Evolutionary conservation across 2,888 invertebrate species (phyloP), one percentile per base, ranked within the genome.

Genomic region (Nomada lathburiana): DNA sequence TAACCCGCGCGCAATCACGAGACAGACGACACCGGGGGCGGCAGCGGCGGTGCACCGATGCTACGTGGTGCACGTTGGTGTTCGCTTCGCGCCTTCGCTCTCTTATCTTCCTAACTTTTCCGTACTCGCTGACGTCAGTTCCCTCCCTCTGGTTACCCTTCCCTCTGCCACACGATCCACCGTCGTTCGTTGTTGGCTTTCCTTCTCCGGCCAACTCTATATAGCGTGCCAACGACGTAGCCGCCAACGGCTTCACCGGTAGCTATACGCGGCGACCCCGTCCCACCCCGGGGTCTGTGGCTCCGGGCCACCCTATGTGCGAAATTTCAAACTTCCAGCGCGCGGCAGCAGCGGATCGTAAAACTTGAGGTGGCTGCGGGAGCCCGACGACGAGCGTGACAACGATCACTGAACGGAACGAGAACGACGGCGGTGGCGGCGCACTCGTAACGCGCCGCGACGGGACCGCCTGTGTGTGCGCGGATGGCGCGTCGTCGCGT

Each of bases 241-340:
- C 76, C 47, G 73, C 52, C 76, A 62, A 76, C 80, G 69, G 67
- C 76, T 83, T 76, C 81, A 68, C 82, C 78, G 74, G 74, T 75
- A 74, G 76, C 77, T 81, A 69, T 72, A 63, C 76, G 71, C 76
- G 68, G 69, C 59, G 71, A 70, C 62, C 53, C 70, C 63, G 86
- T 77, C 65, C 78, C 87, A 73, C 77, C 82, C 63, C 79, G 82
- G 79, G 65, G n/a, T 57, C 71, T 73, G 18, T 69, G 23, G 26
- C 52, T 65, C 65, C 59, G 76, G 81, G 82, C 86, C 85, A 82
- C 81, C 83, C 86, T 85, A 89, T 88, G 87, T 88, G 89, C 89
- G 89, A 90, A 91, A 91, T 89, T 90, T 88, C 88, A 82, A 90
- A 91, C 89, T 91, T 90, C 87, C 88, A 88, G 85, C 88, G 85